Conservation (phyloP, 2,888 invertebrate genomes). For the Linnaemya tessellans region DNA sequence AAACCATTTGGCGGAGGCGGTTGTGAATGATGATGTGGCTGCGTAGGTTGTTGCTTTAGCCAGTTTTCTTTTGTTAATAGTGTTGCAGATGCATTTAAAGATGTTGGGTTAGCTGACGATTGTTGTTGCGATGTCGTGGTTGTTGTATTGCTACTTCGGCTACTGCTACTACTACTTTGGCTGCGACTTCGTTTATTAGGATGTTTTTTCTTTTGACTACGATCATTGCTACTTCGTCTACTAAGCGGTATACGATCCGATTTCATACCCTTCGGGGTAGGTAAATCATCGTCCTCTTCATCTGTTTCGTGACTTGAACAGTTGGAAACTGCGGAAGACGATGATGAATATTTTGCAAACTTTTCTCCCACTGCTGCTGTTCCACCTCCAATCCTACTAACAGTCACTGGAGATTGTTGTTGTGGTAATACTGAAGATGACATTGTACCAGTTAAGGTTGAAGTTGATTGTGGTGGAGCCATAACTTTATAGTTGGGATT, state of each 20-base stretch:
- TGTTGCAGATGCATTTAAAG: constrained; percentile 60
- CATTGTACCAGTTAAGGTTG: constrained; percentile 22
- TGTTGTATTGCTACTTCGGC: constrained; percentile 60
- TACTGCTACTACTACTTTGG: constrained; percentile 69
- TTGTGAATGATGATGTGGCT: constrained; percentile 60
- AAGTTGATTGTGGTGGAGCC: constrained; percentile 66
- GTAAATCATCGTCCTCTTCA: constrained; percentile 73
- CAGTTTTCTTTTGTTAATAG: constrained; percentile 80
- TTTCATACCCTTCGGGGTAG: constrained; percentile 77
- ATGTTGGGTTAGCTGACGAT: constrained; percentile 37
- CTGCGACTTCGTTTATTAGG: constrained; percentile 71
- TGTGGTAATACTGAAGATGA: constrained; percentile 64
- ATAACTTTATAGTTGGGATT: constrained; percentile 78
- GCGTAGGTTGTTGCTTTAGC: constrained; percentile 77
- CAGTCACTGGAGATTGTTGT: constrained; percentile 22
- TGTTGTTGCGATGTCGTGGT: constrained; percentile 69
- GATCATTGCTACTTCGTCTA: constrained; percentile 74
- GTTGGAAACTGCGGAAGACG: constrained; percentile 62
- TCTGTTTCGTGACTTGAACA: constrained; percentile 74
- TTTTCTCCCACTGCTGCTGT: constrained; percentile 15
- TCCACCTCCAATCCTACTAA: constrained; percentile 29
- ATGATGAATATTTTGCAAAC: constrained; percentile 60
- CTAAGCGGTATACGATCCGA: constrained; percentile 79
- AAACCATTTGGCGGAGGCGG: constrained; percentile 81
- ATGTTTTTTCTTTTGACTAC: constrained; percentile 61